phyloP scores from a whole-genome alignment of 2,888 invertebrate species.

The Sphaerophoria rueppellii region DNA sequence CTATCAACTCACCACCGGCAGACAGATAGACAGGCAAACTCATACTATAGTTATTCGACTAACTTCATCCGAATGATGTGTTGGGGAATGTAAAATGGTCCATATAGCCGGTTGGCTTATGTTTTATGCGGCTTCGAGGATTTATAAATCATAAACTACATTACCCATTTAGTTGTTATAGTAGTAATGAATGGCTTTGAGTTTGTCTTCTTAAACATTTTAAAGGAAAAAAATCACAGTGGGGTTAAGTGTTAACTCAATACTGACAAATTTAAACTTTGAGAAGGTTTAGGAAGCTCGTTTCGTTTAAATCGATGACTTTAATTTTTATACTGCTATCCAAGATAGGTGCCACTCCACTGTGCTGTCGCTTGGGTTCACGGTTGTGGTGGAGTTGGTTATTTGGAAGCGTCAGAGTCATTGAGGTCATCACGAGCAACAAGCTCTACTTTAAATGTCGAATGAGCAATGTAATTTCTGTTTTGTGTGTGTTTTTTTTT shows the following conservation, averaged over 20 bases:
- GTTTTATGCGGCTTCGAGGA: constrained; percentile 37
- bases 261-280: background rate
- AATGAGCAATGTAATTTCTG: constrained; percentile 14
- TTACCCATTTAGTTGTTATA: constrained; percentile 37
- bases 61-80: background rate
- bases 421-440: constrained; percentile 48
- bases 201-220: background rate
- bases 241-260: background rate
- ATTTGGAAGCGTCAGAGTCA: background rate
- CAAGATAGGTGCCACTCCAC: too few relatives aligned
- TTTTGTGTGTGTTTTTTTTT: constrained; percentile 6
- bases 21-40: constrained; percentile 34
- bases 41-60: background rate
- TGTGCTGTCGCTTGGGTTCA: too few relatives aligned
- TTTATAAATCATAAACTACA: constrained; percentile 55
- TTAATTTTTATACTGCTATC: too few relatives aligned
- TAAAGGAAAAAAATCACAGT: background rate
- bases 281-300: background rate
- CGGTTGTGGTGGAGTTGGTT: background rate
- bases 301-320: too few relatives aligned
- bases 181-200: constrained; percentile 32
- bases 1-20: constrained; percentile 28
- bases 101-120: constrained; percentile 12
- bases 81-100: constrained; percentile 31
- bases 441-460: constrained; percentile 47